These are phyloP conservation scores for Lates japonicus DNA, from an alignment of 2,797 vertebrate species.

Conservation along the genomic window DNA sequence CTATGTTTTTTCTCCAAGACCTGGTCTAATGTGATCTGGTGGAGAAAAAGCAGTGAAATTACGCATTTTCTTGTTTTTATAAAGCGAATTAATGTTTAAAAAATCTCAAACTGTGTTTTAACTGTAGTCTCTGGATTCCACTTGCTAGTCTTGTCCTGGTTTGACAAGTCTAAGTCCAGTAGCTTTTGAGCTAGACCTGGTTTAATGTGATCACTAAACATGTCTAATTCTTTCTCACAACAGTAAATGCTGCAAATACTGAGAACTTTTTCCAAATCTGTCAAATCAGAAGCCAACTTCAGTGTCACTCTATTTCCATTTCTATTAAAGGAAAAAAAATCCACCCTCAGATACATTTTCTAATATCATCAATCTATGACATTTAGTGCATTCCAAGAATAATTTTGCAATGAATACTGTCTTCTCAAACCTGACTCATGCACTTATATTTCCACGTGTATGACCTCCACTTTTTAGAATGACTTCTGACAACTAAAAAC, in stretches of 20 bases:
- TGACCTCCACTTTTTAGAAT: constrained; percentile 28
- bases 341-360: constrained; percentile 2
- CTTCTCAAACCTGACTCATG: constrained; percentile 34
- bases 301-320: background rate
- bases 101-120: background rate
- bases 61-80: background rate
- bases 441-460: constrained; percentile 3
- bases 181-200: background rate
- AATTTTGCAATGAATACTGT: constrained; percentile 12
- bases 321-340: constrained; percentile 23
- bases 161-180: background rate
- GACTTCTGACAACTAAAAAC: constrained; percentile 31
- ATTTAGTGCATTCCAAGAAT: constrained; percentile 35
- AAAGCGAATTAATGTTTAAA: background rate
- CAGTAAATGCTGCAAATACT: background rate
- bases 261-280: background rate
- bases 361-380: constrained; percentile 12
- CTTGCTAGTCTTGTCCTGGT: background rate
- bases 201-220: background rate
- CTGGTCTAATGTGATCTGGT: no score
- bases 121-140: background rate
- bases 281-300: background rate
- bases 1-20: no score
- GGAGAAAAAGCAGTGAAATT: no score
- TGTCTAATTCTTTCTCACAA: background rate